Conservation (phyloP, 1,140 invertebrate genomes). For the Meloidogyne exigua region DNA sequence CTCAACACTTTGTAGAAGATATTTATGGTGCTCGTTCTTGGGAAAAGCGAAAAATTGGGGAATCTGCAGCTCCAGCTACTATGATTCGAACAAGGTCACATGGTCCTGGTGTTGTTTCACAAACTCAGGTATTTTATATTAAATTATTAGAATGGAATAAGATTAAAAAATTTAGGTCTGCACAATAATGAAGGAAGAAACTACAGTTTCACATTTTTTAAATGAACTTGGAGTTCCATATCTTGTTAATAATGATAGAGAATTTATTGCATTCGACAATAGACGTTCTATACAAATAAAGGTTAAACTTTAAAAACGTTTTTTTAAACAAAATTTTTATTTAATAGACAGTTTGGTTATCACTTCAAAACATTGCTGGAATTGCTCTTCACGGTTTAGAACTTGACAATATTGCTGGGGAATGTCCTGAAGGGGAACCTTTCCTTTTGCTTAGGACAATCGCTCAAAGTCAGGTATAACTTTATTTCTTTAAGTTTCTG, state of each 20-base stretch:
- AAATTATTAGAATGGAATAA: background rate
- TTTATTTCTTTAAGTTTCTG: too few relatives aligned
- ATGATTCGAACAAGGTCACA: background rate
- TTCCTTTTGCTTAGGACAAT: conserved; percentile 29
- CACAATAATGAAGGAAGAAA: conserved; percentile 11
- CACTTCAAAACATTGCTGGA: conserved; percentile 25
- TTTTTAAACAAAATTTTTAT: background rate
- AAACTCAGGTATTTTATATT: background rate
- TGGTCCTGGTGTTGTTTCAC: background rate
- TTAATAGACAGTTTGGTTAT: conserved; percentile 31
- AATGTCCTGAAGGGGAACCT: conserved; percentile 24
- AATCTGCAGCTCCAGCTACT: background rate
- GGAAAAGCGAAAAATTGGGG: conserved; percentile 13
- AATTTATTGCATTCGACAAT: conserved; percentile 38
- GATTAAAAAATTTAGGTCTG: conserved; percentile 9
- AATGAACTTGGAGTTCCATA: conserved; percentile 32
- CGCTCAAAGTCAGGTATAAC: conserved; percentile 30
- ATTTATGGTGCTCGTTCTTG: background rate
- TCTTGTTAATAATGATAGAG: conserved; percentile 26
- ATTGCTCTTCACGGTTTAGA: conserved; percentile 34
- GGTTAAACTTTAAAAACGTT: background rate
- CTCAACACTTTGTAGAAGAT: conserved; percentile 20
- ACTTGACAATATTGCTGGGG: conserved; percentile 25
- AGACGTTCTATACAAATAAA: conserved; percentile 34
- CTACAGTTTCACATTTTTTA: background rate